phyloP scores from a whole-genome alignment of 2,888 invertebrate species.

The Rugalucina vietnamica region DNA sequence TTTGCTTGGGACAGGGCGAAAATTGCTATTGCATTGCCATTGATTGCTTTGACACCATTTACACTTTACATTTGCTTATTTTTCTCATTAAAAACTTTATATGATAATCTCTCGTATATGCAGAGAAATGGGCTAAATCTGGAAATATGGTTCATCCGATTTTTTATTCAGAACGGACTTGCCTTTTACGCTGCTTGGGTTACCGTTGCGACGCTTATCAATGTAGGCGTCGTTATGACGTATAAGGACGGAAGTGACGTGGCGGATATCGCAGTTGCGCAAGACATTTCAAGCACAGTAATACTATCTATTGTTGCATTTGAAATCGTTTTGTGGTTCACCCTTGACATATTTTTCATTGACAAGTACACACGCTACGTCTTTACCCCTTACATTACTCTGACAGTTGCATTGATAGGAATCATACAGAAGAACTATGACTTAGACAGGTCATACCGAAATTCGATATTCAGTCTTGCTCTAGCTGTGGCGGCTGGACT shows the following conservation, averaged over 20 bases:
- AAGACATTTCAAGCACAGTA: constrained; percentile 69
- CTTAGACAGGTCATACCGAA: constrained; percentile 47
- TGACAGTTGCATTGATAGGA: constrained; percentile 72
- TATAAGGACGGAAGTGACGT: constrained; percentile 56
- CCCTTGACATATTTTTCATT: constrained; percentile 73
- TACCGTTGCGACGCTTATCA: constrained; percentile 76
- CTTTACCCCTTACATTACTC: constrained; percentile 74
- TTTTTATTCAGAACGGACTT: constrained; percentile 79
- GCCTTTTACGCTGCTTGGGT: constrained; percentile 80
- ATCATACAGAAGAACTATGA: constrained; percentile 66
- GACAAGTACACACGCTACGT: constrained; percentile 76
- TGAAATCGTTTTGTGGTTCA: constrained; percentile 73
- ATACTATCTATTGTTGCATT: constrained; percentile 70
- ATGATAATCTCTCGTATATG: constrained; percentile 67
- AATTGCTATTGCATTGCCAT: constrained; percentile 63
- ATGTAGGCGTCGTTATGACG: constrained; percentile 74
- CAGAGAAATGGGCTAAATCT: constrained; percentile 55
- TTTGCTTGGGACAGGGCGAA: constrained; percentile 76
- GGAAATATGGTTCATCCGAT: constrained; percentile 77
- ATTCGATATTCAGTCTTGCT: constrained; percentile 42
- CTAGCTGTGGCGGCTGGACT: constrained; percentile 30
- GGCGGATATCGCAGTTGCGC: constrained; percentile 10
- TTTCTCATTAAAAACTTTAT: constrained; percentile 69
- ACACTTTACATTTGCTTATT: constrained; percentile 73
- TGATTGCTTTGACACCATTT: constrained; percentile 66